phyloP scores from a whole-genome alignment of 2,113 vertebrate species.

The Craseonycteris thonglongyai region DNA sequence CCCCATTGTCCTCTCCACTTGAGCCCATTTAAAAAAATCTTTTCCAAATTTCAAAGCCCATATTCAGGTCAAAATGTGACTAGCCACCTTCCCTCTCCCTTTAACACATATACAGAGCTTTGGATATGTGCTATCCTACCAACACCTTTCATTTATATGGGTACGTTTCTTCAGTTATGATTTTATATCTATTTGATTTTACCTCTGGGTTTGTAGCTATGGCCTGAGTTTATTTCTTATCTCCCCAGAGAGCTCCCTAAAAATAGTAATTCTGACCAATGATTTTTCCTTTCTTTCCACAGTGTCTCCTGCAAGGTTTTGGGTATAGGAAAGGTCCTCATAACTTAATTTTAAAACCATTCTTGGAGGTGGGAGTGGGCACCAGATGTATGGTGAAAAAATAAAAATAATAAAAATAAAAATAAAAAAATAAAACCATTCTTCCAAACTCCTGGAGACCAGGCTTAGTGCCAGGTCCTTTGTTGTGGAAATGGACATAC shows the following conservation, averaged over 20 bases:
- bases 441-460: neutral
- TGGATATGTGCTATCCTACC: neutral
- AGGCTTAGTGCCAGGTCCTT: neutral
- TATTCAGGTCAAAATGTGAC: neutral
- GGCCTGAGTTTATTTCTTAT: neutral
- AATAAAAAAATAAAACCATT: neutral
- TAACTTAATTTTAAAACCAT: neutral
- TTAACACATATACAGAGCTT: neutral
- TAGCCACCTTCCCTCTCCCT: neutral
- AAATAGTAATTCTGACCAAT: neutral
- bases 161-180: neutral
- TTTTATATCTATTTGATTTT: neutral
- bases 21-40: neutral
- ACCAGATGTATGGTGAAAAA: no score
- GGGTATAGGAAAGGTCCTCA: neutral
- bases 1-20: neutral
- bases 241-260: neutral
- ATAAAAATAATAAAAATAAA: no score
- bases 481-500: neutral
- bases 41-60: slow-evolving; percentile 23
- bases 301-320: neutral
- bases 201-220: neutral
- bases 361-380: no score
- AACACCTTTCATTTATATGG: neutral
- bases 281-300: neutral